Evolutionary conservation across 2,797 vertebrate species (phyloP), one percentile per base, ranked within the genome.

Genomic region (Podargus strigoides): DNA sequence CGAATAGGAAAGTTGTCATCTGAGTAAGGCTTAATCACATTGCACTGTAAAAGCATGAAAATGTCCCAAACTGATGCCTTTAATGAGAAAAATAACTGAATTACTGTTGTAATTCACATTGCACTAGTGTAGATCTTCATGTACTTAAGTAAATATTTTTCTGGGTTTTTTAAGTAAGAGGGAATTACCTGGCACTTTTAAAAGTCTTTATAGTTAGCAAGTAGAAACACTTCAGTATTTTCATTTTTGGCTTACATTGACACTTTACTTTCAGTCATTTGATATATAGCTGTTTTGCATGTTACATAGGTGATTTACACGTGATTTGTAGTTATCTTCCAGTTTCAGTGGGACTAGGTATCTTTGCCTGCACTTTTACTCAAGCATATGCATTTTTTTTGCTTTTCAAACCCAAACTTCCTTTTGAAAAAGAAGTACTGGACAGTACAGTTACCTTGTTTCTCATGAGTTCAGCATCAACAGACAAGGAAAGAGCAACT

Each of bases 11-110:
- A 77, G 46, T 66, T 3, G 55, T 41, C 26, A 89, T 24, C 36
- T 53, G 44, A 55, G 34, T 79, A 87, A 91, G 34, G 52, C 39
- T 93, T 89, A 89, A 94, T 91, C 89, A 80, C 37, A 76, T n/a
- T 73, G n/a, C 41, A 47, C 47, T 68, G 55, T 56, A 78, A 66
- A 88, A 37, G 28, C 19, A 36, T 30, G 44, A 52, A 85, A 85
- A 53, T 46, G 22, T 89, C 75, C n/a, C 0, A 0, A 85, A 76
- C 32, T 59, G 44, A 69, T 92, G 69, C 90, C 86, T 91, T 88
- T 87, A 76, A 73, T 18, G 69, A 85, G 55, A 49, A 76, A 52
- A 93, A 72, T 63, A 69, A 62, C 32, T 20, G 58, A 90, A 66
- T 76, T 88, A 41, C 50, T 73, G 8, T 62, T 66, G 28, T 81